These are phyloP conservation scores for Oxyscelio sp. DNA, from an alignment of 2,888 invertebrate genomes.

Conservation along the genomic window DNA sequence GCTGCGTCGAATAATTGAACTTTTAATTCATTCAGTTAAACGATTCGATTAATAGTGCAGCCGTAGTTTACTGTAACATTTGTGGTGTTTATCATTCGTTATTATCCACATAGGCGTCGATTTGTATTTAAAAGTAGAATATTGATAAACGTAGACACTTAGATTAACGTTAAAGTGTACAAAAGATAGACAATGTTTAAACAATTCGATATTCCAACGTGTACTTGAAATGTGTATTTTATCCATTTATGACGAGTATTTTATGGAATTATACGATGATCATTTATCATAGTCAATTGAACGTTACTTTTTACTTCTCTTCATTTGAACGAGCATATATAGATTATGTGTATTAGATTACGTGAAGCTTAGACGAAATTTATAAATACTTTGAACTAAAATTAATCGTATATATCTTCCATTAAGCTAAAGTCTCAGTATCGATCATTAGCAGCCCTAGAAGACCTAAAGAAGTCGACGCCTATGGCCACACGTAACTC, in stretches of 20 bases:
- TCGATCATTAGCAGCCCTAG: background rate
- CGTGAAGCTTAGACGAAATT: too few relatives aligned
- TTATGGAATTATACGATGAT: too few relatives aligned
- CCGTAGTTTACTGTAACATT: background rate
- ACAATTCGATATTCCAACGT: background rate
- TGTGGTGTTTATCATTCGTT: conserved; percentile 4
- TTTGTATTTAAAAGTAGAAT: conserved; percentile 20
- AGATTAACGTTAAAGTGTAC: conserved; percentile 21
- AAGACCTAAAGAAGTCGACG: conserved; percentile 35
- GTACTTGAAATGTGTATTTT: background rate
- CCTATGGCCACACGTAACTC: conserved; percentile 44
- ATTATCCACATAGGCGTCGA: conserved; percentile 41
- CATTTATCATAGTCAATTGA: background rate
- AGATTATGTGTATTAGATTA: too few relatives aligned
- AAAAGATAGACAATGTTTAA: conserved; percentile 8
- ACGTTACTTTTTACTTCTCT: too few relatives aligned
- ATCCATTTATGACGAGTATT: too few relatives aligned
- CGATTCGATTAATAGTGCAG: background rate
- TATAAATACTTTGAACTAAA: background rate
- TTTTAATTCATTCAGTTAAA: background rate
- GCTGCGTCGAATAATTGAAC: too few relatives aligned
- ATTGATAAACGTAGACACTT: conserved; percentile 14
- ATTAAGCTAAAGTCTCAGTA: background rate
- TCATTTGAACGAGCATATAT: too few relatives aligned
- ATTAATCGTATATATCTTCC: conserved; percentile 13